phyloP scores from a whole-genome alignment of 1,140 invertebrate genomes.

The Vanessa tameamea region DNA sequence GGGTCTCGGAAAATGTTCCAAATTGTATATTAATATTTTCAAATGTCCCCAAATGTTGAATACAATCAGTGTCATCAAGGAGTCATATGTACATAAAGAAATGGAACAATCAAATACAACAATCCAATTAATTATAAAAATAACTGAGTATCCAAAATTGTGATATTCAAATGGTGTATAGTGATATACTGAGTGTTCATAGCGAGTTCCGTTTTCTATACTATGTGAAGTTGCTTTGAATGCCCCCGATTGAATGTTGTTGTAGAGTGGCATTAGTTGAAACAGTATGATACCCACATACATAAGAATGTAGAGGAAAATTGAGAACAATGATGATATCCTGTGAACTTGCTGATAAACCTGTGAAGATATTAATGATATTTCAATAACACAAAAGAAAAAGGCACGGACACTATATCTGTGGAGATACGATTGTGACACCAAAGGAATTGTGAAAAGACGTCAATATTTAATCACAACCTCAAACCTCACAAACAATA shows the following conservation, averaged over 20 bases:
- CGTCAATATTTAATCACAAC: too few relatives aligned
- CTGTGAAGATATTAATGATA: conserved; percentile 13
- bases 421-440: too few relatives aligned
- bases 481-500: too few relatives aligned
- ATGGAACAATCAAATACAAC: conserved; percentile 27
- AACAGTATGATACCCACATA: conserved; percentile 10
- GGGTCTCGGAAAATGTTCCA: conserved; percentile 44
- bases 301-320: conserved; percentile 15
- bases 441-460: too few relatives aligned
- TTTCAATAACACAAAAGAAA: too few relatives aligned
- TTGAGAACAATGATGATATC: conserved; percentile 20
- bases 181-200: conserved; percentile 8
- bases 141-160: conserved; percentile 9
- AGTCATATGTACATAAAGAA: conserved; percentile 39
- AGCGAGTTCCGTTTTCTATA: conserved; percentile 4
- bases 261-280: conserved; percentile 27
- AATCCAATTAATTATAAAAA: conserved; percentile 25
- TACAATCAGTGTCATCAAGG: conserved; percentile 39
- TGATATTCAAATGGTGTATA: conserved; percentile 9
- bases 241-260: conserved; percentile 25
- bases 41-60: conserved; percentile 50
- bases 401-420: too few relatives aligned
- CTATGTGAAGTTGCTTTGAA: conserved; percentile 6
- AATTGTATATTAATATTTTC: conserved; percentile 42
- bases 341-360: conserved; percentile 26